Percentiles rank a stretch among this genome's conserved stretches.
phyloP scores from a whole-genome alignment of 1,140 invertebrate genomes.

The Sycophaga agraensis region DNA sequence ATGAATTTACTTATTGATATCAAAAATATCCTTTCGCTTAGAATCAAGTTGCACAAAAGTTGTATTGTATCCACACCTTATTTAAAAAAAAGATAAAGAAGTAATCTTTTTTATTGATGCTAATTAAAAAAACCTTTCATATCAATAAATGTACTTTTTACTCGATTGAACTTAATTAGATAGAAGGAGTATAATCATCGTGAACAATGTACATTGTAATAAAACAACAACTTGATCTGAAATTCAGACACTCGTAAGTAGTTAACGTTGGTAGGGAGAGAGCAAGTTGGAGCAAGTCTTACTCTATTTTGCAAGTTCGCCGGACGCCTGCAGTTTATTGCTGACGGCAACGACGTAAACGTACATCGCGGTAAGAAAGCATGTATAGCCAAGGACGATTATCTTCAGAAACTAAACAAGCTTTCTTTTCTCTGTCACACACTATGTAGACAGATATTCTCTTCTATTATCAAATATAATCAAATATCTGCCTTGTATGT shows the following conservation, averaged over 20 bases:
- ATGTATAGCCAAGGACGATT: background rate
- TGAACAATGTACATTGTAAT: background rate
- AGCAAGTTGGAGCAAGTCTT: background rate
- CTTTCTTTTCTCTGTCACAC: background rate
- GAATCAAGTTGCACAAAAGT: too few relatives aligned
- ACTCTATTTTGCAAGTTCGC: conserved; percentile 6
- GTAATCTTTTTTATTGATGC: too few relatives aligned
- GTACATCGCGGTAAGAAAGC: background rate
- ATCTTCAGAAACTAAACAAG: too few relatives aligned
- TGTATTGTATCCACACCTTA: too few relatives aligned
- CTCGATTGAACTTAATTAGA: background rate
- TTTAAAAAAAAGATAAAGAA: too few relatives aligned
- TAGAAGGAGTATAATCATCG: background rate
- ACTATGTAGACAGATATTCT: background rate
- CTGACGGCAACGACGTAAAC: background rate
- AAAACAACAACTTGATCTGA: background rate
- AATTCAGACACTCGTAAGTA: too few relatives aligned
- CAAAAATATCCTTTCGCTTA: too few relatives aligned
- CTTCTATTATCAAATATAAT: too few relatives aligned
- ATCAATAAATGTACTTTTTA: background rate
- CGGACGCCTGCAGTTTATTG: background rate
- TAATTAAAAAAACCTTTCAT: background rate
- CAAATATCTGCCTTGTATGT: background rate
- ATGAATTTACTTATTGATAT: too few relatives aligned
- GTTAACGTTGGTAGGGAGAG: too few relatives aligned